Base-by-base conservation (phyloP, 2,113 vertebrate genomes). In the Pteropus alecto region DNA sequence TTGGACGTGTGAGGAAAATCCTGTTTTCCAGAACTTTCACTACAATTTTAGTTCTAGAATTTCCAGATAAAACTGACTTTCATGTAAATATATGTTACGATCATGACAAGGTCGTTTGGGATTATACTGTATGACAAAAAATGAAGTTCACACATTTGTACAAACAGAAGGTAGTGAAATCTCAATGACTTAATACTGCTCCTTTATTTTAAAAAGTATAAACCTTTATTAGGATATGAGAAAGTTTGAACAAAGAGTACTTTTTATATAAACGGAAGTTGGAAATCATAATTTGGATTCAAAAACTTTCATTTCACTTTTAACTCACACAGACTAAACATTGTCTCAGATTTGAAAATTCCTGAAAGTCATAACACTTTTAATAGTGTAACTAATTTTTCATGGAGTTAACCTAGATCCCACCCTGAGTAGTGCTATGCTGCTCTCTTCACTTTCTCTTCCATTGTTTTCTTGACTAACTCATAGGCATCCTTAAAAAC, bases 211-310 rank as follows among this genome's bases (percentile, higher is more conserved):
- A 54, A 87, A 87, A 95, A 84, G 70, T 78, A 21, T 61, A 87
- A 74, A 35, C 21, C 1, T 87, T 77, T 88, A 65, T 15, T 79
- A 74, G 83, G n/a, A 92, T 84, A 90, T 24, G 74, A 95, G 51
- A 65, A 88, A 78, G n/a, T 88, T 88, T 89, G 70, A 92, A 79
- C 10, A 6, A 46, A 38, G 22, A 90, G 11, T 86, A 71, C 76
- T 71, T 96, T 87, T 87, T 65, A 83, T 81, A 48, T 73, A 94
- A 83, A 92, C 22, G 33, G 67, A 95, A 92, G 35, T 58, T 86
- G n/a, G 56, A 94, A 88, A 60, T 78, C 26, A 21, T 70, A 94
- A 73, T 58, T 91, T 79, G n/a, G 41, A 30, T 68, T 88, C 61
- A 73, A 87, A 38, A 21, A 0, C 54, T 74, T 90, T 71, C 60